phyloP scores from a whole-genome alignment of 2,888 invertebrate species.

The Pyrrhosoma nymphula region DNA sequence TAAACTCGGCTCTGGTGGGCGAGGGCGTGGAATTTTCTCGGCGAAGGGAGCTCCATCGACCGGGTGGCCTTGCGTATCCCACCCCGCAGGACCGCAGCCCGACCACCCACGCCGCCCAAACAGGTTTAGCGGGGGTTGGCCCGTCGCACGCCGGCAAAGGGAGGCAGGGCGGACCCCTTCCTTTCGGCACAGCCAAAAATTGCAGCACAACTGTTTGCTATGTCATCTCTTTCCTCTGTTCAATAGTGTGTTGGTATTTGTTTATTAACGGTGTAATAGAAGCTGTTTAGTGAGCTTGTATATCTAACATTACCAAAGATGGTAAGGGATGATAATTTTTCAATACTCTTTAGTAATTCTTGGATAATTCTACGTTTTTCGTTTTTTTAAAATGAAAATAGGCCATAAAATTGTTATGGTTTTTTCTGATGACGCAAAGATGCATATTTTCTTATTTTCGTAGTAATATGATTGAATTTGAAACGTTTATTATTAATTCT shows the following conservation, averaged over 20 bases:
- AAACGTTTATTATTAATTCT: no score
- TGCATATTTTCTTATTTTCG: no score
- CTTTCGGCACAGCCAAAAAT: not conserved
- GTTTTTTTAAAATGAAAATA: no score
- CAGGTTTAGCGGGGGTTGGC: slow-evolving; percentile 33
- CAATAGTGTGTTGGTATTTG: not conserved
- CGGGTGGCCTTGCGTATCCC: slow-evolving; percentile 5
- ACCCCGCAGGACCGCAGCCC: not conserved
- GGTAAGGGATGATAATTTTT: no score
- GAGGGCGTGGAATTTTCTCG: not conserved
- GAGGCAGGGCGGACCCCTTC: slow-evolving; percentile 13
- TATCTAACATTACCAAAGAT: no score
- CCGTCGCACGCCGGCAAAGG: not conserved
- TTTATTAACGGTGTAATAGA: no score
- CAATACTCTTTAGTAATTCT: no score
- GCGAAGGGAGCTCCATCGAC: slow-evolving; percentile 50
- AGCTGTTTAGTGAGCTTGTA: no score
- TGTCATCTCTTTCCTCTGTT: not conserved
- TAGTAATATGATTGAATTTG: no score
- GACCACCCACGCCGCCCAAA: slow-evolving; percentile 66
- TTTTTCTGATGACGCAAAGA: no score
- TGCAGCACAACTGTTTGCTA: not conserved
- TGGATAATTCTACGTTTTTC: no score
- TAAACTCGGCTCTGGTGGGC: not conserved
- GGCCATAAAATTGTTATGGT: no score